Evolutionary conservation across 2,888 invertebrate species (phyloP), one percentile per base, ranked within the genome.

Genomic region (Mantis religiosa): DNA sequence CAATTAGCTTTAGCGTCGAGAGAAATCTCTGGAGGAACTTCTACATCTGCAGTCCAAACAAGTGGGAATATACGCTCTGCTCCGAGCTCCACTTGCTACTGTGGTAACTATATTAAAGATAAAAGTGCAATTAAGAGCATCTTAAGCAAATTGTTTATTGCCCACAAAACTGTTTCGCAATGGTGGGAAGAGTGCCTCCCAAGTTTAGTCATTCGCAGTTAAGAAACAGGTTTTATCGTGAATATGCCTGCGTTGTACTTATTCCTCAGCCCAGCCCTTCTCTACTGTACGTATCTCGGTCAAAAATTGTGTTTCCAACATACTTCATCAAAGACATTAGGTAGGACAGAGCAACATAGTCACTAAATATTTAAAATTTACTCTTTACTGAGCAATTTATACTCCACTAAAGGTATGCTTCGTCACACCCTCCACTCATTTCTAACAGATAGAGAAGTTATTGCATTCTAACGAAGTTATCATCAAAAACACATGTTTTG

Each of bases 381-480:
- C 1, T 34, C 8, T 34, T 6, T 8, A 34, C 8, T 6, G 34
- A 34, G 6, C 34, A 6, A 8, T 34, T 6, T 8, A 34, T 34
- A 4, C 3, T 34, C 3, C 34, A 34, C 34, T 34, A 34, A 34
- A 34, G 8, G 34, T 0, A 4, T 1, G 4, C 34, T 8, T 34
- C 1, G 4, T 34, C 0, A 2, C 6, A 1, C 8, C 8, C 3
- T 6, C 6, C 0, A 0, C 34, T 0, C 4, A 1, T 34, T 1
- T 8, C 34, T 34, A 4, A 8, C 1, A 34, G 34, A 8, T 34
- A 34, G 34, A 34, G 34, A 34, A 34, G 34, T 7, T 7, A 34
- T 8, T 34, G 34, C 6, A 34, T 8, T 34, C 34, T 6, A 7
- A 4, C 34, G 0, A 34, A 34, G 34, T 7, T 34, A 30, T 6